A percentile compares a stretch with the other conserved stretches of the same genome.
phyloP scores from a whole-genome alignment of 2,113 vertebrate genomes.

The Psephotus haematonotus region DNA sequence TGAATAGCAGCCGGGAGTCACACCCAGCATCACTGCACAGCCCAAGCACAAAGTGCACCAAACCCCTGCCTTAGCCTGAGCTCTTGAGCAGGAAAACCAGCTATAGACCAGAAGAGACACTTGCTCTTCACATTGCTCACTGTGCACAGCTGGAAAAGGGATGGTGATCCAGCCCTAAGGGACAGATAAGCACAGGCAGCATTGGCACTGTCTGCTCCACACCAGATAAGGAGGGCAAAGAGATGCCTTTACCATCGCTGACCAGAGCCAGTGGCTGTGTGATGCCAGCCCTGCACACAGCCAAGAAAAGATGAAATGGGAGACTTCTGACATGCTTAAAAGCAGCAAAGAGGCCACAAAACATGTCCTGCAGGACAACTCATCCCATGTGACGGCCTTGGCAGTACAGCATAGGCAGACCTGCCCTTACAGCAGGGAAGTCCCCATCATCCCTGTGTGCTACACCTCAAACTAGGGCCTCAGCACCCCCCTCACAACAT shows the following conservation, averaged over 20 bases:
- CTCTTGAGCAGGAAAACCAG: fast-evolving
- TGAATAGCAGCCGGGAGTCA: fast-evolving
- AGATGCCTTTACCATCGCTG: neutral
- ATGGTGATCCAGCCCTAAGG: neutral
- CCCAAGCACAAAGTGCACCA: fast-evolving
- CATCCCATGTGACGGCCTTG: neutral
- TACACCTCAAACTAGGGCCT: fast-evolving
- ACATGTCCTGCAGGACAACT: neutral
- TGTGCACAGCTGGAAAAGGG: neutral
- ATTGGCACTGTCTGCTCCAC: neutral
- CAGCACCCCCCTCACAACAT: neutral
- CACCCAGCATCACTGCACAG: neutral
- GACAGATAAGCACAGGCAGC: neutral
- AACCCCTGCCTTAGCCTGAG: neutral
- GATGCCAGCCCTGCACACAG: fast-evolving
- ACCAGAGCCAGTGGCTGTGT: neutral
- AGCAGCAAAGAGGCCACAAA: neutral
- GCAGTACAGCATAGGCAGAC: fast-evolving
- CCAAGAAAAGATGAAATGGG: neutral
- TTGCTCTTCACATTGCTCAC: neutral
- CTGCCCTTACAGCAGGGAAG: neutral
- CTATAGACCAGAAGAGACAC: neutral
- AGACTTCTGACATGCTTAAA: neutral
- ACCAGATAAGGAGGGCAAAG: neutral
- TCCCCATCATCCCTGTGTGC: neutral